Evolutionary conservation across 2,888 invertebrate species (phyloP).

Genomic region (Caenorhabditis wallacei): DNA sequence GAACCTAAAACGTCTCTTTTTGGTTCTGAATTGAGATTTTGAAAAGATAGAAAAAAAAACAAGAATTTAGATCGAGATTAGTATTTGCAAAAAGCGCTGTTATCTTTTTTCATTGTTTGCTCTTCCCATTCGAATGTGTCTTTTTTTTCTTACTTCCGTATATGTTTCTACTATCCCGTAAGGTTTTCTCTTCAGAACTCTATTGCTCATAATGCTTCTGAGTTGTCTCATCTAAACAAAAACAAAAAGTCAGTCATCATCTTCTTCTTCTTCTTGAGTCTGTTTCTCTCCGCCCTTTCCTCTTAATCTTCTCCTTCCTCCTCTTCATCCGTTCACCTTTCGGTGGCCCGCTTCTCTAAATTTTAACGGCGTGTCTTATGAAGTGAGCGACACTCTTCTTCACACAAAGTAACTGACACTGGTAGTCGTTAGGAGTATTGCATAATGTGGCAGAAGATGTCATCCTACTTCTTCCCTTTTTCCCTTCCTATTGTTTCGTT

Average conservation of each 20-base stretch:
- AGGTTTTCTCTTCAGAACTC: conserved; percentile 17
- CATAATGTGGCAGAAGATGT: conserved; percentile 42
- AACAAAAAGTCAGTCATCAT: conserved; percentile 31
- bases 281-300: conserved; percentile 18
- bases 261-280: conserved; percentile 15
- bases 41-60: not conserved
- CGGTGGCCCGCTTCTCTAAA: conserved; percentile 1
- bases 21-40: not conserved
- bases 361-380: conserved; percentile 60
- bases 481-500: conserved; percentile 48
- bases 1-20: conserved; percentile 29
- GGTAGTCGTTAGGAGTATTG: conserved; percentile 47
- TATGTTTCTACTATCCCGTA: conserved; percentile 16
- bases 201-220: not conserved
- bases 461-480: conserved; percentile 17
- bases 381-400: conserved; percentile 27
- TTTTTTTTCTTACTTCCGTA: conserved; percentile 19
- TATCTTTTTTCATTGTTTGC: conserved; percentile 23
- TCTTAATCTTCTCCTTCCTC: conserved; percentile 22
- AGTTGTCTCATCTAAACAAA: conserved; percentile 25
- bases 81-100: conserved; percentile 23
- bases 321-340: conserved; percentile 20
- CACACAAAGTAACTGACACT: conserved; percentile 37
- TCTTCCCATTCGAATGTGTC: conserved; percentile 10
- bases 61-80: conserved; percentile 33